Evolutionary conservation across 2,797 vertebrate species (phyloP).

Genomic region (Crypturellus tataupa): DNA sequence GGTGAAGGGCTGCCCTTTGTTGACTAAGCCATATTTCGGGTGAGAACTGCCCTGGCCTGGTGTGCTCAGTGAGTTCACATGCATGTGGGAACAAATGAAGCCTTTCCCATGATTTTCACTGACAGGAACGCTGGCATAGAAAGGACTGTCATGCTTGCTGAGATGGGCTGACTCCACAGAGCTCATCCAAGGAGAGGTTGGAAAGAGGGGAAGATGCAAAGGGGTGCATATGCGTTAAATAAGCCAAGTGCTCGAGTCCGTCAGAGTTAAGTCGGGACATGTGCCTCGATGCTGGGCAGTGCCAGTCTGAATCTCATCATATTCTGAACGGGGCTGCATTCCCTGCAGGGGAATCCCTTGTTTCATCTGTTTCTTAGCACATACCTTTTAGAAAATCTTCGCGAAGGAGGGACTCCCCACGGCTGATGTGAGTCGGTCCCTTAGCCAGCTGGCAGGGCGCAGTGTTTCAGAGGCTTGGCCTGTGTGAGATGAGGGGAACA

Average conservation of each 20-base stretch:
- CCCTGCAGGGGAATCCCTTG: background rate
- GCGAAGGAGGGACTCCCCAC: background rate
- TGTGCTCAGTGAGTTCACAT: background rate
- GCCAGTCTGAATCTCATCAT: fast-evolving
- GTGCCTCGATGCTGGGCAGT: background rate
- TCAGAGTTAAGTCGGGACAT: background rate
- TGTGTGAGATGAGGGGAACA: slow-evolving; percentile 44
- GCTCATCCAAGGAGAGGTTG: background rate
- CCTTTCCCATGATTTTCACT: background rate
- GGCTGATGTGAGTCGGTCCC: slow-evolving; percentile 28
- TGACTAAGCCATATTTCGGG: background rate
- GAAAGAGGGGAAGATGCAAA: background rate
- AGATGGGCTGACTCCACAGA: background rate
- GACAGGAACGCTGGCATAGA: background rate
- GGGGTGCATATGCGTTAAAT: background rate
- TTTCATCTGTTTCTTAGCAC: background rate
- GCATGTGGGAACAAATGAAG: background rate
- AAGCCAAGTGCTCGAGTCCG: background rate
- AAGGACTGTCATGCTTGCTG: background rate
- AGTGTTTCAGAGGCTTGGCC: background rate
- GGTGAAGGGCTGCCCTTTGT: background rate
- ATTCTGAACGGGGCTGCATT: background rate
- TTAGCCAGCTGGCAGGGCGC: slow-evolving; percentile 14
- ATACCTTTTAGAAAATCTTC: background rate
- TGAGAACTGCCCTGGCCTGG: background rate